Evolutionary conservation across 2,113 vertebrate species (phyloP).

Genomic region (Trematocara variabile): DNA sequence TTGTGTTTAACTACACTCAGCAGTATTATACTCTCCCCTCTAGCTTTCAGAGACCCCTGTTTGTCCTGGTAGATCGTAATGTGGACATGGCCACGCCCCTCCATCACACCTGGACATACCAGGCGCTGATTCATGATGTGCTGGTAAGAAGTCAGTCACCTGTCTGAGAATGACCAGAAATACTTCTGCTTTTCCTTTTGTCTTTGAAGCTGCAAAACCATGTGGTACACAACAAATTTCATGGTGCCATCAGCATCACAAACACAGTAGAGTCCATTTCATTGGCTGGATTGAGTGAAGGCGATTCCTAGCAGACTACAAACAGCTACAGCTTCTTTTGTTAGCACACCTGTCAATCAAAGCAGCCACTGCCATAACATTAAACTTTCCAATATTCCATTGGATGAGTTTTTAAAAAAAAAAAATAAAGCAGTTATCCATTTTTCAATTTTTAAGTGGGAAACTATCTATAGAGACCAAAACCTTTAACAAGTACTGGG

Average conservation of each 20-base stretch:
- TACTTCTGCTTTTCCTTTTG: neutral
- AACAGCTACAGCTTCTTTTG: neutral
- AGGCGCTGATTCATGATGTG: slow-evolving; percentile 97
- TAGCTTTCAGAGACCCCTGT: slow-evolving; percentile 95
- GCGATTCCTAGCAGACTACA: neutral
- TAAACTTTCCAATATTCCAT: neutral
- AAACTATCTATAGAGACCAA: neutral
- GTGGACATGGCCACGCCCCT: slow-evolving; percentile 97
- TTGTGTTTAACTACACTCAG: neutral
- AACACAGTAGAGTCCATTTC: neutral
- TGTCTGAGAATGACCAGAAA: neutral
- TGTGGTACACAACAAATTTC: neutral
- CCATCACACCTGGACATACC: slow-evolving; percentile 99
- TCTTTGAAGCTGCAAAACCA: neutral
- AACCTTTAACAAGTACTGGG: neutral
- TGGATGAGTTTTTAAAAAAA: rapidly evolving
- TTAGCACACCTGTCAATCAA: neutral
- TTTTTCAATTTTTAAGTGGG: neutral
- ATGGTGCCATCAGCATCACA: neutral
- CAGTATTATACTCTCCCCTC: slow-evolving; percentile 30
- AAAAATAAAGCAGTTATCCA: neutral
- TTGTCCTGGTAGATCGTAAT: slow-evolving; percentile 95
- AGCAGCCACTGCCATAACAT: neutral
- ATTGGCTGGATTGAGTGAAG: neutral
- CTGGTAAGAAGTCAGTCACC: slow-evolving; percentile 79